A percentile compares a stretch with the other conserved stretches of the same genome.
Evolutionary conservation across 2,888 invertebrate genomes (phyloP).

Genomic region (Trissolcus japonicus): DNA sequence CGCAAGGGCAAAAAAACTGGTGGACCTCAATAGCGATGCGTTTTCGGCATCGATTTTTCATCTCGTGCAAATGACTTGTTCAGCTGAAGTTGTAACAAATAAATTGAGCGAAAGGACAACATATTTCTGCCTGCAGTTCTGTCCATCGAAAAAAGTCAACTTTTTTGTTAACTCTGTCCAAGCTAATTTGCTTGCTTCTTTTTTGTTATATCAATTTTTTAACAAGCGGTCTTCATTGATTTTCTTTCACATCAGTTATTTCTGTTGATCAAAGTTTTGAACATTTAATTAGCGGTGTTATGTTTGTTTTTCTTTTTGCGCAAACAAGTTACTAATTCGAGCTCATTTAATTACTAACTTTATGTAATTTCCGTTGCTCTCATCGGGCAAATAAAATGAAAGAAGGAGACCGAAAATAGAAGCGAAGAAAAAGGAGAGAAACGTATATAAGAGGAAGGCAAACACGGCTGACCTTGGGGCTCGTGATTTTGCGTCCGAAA

Average conservation of each 20-base stretch:
- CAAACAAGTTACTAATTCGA: not conserved
- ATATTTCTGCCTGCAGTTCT: not conserved
- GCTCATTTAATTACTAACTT: constrained; percentile 2
- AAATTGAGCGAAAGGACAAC: no score
- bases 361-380: constrained; percentile 3
- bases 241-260: no score
- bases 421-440: not conserved
- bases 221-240: no score
- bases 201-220: no score
- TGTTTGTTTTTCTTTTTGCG: no score
- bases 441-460: constrained; percentile 15
- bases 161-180: no score
- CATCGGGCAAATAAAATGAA: constrained; percentile 5
- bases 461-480: constrained; percentile 38
- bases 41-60: constrained; percentile 35
- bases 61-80: constrained; percentile 21
- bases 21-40: constrained; percentile 9
- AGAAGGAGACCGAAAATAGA: not conserved
- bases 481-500: constrained; percentile 18
- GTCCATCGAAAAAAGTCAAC: not conserved
- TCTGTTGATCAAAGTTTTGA: no score
- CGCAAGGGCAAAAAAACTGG: constrained; percentile 10
- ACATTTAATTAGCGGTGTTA: no score
- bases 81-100: not conserved
- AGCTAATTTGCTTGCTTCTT: no score